phyloP scores from a whole-genome alignment of 1,140 invertebrate species.

The Kradibia gibbosae region DNA sequence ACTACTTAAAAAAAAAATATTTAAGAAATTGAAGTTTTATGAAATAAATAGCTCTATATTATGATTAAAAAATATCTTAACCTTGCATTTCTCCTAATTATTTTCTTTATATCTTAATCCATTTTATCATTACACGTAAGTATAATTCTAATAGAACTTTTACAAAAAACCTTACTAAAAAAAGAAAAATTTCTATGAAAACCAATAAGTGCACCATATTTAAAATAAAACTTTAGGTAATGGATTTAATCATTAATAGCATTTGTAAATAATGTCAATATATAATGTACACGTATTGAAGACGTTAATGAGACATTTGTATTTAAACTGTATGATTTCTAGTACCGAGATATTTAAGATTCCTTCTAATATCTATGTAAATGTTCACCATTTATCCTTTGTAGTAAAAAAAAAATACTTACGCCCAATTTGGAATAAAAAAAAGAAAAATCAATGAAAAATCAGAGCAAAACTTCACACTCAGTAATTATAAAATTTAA shows the following conservation, averaged over 20 bases:
- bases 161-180: no score
- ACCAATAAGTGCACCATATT: background rate
- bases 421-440: conserved; percentile 17
- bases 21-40: no score
- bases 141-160: no score
- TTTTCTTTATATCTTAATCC: no score
- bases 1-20: conserved; percentile 22
- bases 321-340: background rate
- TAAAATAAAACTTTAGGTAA: background rate
- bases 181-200: no score
- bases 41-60: no score
- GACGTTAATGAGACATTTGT: background rate
- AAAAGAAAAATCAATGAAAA: conserved; percentile 3
- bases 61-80: no score
- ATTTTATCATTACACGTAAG: no score
- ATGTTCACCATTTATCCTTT: background rate
- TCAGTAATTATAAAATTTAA: conserved; percentile 30
- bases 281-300: no score
- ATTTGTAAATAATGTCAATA: no score
- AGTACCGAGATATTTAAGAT: background rate
- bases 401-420: background rate
- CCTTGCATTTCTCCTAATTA: background rate
- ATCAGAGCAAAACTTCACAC: background rate
- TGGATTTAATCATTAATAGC: no score
- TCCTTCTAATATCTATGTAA: background rate